A percentile compares a stretch with the other conserved stretches of the same genome.
phyloP scores from a whole-genome alignment of 2,888 invertebrate species.

The Megaustenia siamemsis region DNA sequence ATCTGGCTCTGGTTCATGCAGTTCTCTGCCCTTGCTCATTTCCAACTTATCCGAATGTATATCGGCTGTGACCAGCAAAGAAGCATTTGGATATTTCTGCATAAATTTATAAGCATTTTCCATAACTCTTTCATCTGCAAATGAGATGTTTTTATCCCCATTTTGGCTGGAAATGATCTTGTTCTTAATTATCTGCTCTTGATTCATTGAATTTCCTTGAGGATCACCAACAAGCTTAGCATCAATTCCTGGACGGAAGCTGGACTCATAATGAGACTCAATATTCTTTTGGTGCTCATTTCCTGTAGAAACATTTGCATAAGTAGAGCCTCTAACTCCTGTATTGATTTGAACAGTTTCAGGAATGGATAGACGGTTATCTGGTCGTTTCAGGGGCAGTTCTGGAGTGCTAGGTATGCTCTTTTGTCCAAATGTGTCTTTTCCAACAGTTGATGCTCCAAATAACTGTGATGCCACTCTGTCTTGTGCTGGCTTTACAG shows the following conservation, averaged over 20 bases:
- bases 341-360: slow-evolving; percentile 68
- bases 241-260: slow-evolving; percentile 92
- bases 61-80: slow-evolving; percentile 71
- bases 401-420: slow-evolving; percentile 60
- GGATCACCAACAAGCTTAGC: slow-evolving; percentile 94
- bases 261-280: slow-evolving; percentile 83
- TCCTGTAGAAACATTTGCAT: slow-evolving; percentile 77
- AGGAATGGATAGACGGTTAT: slow-evolving; percentile 61
- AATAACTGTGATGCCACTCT: not conserved
- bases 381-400: slow-evolving; percentile 60
- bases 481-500: slow-evolving; percentile 9
- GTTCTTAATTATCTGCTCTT: slow-evolving; percentile 61
- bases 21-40: slow-evolving; percentile 47
- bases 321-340: slow-evolving; percentile 62
- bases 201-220: slow-evolving; percentile 33
- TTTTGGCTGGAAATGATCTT: slow-evolving; percentile 57
- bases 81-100: slow-evolving; percentile 75
- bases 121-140: slow-evolving; percentile 72
- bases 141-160: slow-evolving; percentile 62
- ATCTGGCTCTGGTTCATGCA: slow-evolving; percentile 71
- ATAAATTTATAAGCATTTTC: slow-evolving; percentile 72
- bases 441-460: not conserved
- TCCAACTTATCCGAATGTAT: slow-evolving; percentile 61
- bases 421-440: not conserved
- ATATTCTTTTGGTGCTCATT: slow-evolving; percentile 55